These are phyloP conservation scores for Eidolon dupreanum DNA, from an alignment of 2,797 vertebrate genomes.

Conservation along the genomic window DNA sequence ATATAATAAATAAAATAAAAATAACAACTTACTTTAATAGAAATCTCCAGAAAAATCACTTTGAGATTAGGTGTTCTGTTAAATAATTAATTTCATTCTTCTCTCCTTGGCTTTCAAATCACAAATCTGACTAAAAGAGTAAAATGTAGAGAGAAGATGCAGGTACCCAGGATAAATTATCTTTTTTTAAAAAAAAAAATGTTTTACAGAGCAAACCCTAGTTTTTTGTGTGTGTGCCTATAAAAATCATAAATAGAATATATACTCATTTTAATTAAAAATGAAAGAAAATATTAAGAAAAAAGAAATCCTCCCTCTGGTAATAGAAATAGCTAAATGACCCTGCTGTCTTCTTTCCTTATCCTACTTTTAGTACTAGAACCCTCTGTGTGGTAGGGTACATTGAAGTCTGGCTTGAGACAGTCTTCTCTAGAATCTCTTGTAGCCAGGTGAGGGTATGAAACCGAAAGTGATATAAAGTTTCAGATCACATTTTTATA, in stretches of 20 bases:
- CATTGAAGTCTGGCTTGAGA: not conserved
- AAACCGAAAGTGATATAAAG: not conserved
- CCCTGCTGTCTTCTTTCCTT: not conserved
- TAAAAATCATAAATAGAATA: not conserved
- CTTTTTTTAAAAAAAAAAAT: not conserved
- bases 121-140: not conserved
- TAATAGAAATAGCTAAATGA: not conserved
- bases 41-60: not conserved
- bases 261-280: not conserved
- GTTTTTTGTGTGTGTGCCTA: not conserved
- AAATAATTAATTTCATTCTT: not conserved
- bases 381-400: not conserved
- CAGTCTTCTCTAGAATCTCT: not conserved
- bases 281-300: not conserved
- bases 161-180: not conserved
- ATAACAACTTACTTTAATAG: not conserved
- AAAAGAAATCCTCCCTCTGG: not conserved
- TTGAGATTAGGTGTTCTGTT: not conserved
- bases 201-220: not conserved
- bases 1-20: not conserved
- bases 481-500: not conserved
- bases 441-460: not conserved
- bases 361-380: fast-evolving
- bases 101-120: not conserved
- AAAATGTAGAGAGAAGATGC: not conserved